These are phyloP conservation scores for Marmota monax DNA, from an alignment of 2,113 vertebrate genomes.

Conservation along the genomic window DNA sequence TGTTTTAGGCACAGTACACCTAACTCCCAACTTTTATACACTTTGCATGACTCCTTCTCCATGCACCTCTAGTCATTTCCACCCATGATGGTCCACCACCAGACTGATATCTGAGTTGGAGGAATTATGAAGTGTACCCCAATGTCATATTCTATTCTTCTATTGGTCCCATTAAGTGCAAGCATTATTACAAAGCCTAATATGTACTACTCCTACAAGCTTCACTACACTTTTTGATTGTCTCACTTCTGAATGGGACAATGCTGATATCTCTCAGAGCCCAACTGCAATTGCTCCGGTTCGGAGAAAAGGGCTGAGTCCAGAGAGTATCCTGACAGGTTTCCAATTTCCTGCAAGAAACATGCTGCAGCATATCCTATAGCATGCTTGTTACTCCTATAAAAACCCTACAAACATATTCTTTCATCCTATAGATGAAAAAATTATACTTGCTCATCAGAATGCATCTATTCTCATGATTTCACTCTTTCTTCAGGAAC, in stretches of 20 bases:
- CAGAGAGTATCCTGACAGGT: background rate
- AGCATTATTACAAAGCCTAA: background rate
- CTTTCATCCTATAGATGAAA: background rate
- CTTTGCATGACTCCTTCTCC: background rate
- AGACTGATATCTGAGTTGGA: background rate
- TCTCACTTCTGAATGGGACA: background rate
- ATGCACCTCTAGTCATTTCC: background rate
- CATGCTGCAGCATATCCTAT: background rate
- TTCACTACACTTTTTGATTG: background rate
- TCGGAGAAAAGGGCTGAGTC: background rate
- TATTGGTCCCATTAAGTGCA: background rate
- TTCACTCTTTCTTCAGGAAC: constrained; percentile 42
- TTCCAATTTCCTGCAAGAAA: constrained; percentile 23
- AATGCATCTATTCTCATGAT: background rate
- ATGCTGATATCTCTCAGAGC: background rate
- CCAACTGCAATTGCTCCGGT: background rate
- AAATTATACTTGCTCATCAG: background rate
- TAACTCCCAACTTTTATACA: background rate
- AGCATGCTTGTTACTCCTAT: background rate
- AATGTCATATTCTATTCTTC: background rate
- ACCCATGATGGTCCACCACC: background rate
- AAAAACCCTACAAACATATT: background rate
- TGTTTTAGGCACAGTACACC: background rate
- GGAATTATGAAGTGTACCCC: background rate
- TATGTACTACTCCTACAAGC: background rate